A percentile compares a stretch with the other conserved stretches of the same genome.
These are phyloP conservation scores for Erebia epiphron DNA, from an alignment of 2,888 invertebrate species.

Conservation along the genomic window DNA sequence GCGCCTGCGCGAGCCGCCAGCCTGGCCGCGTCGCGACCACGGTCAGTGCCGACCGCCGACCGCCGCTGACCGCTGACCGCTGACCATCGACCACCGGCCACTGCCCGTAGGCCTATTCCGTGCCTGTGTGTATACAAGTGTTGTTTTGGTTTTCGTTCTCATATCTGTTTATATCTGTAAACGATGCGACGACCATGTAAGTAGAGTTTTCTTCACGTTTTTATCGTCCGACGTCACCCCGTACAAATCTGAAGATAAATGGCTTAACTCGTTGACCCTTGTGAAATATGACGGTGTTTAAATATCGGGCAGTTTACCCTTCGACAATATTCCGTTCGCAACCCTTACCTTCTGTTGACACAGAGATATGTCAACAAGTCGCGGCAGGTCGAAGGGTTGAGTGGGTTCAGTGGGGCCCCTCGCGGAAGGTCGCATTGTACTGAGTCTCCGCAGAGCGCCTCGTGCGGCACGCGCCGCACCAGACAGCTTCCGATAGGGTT, in stretches of 20 bases:
- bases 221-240: background rate
- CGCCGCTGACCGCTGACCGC: background rate
- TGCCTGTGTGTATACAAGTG: constrained; percentile 28
- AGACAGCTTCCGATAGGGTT: background rate
- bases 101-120: constrained; percentile 2
- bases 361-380: constrained; percentile 1
- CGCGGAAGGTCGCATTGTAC: background rate
- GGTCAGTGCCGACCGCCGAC: constrained; percentile 58
- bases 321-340: background rate
- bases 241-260: background rate
- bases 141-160: background rate
- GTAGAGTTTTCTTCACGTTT: constrained; percentile 2
- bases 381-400: background rate
- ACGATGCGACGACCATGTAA: constrained; percentile 13
- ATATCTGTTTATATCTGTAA: background rate
- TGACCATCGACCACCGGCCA: background rate
- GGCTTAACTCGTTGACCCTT: constrained; percentile 1
- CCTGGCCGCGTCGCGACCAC: constrained; percentile 67
- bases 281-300: constrained; percentile 1
- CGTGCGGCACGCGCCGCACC: background rate
- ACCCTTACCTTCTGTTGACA: constrained; percentile 6
- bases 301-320: constrained; percentile 5
- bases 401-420: background rate
- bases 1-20: constrained; percentile 77
- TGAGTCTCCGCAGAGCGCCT: background rate